Conservation (phyloP, 2,888 invertebrate species). For the Piscicola geometra region DNA sequence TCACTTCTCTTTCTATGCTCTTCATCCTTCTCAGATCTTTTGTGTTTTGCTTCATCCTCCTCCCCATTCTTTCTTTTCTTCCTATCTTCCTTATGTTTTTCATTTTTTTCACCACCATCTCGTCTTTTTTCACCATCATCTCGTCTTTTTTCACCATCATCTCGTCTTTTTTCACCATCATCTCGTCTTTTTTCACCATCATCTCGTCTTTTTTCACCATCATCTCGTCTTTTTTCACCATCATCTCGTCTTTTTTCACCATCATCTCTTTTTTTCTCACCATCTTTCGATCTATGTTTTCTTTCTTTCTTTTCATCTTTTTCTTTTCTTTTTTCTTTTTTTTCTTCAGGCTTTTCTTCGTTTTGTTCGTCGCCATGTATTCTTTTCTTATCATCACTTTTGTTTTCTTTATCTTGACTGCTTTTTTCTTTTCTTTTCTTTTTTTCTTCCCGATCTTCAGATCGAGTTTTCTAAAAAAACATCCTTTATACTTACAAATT, state of each 20-base stretch:
- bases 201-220: neutral
- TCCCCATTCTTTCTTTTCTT: neutral
- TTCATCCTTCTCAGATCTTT: conserved; percentile 40
- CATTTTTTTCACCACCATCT: conserved; percentile 26
- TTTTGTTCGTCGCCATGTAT: neutral
- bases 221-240: too few species aligned
- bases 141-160: too few species aligned
- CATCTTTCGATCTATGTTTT: conserved; percentile 10
- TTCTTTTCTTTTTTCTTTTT: conserved; percentile 40
- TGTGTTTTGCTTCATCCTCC: conserved; percentile 19
- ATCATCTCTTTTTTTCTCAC: neutral
- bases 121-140: neutral
- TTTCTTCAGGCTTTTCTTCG: neutral
- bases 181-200: neutral
- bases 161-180: neutral
- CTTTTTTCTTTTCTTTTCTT: neutral
- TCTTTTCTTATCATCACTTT: neutral
- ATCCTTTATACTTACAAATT: neutral
- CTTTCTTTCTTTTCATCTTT: conserved; percentile 26
- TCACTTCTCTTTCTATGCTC: conserved; percentile 35
- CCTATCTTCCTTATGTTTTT: conserved; percentile 1
- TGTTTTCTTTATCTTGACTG: conserved; percentile 7
- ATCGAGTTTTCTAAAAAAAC: neutral
- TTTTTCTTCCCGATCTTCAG: neutral
- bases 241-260: conserved; percentile 26